Base-by-base conservation (phyloP, 2,113 vertebrate species). In the Sturnus vulgaris region DNA sequence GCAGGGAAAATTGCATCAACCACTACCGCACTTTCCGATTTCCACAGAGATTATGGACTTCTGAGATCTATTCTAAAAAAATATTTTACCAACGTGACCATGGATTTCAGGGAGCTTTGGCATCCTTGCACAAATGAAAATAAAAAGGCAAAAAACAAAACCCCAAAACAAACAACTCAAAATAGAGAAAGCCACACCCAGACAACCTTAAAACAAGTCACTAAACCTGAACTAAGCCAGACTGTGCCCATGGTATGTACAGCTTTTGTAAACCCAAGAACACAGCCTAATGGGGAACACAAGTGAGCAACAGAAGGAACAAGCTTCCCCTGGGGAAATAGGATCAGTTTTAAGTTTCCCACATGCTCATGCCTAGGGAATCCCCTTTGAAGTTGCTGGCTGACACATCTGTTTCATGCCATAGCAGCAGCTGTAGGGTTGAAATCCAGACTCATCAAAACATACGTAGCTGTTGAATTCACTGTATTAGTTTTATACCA, bases 311-410 rank as follows among this genome's bases (percentile, higher is more conserved):
- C 40, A 94, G 53, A 81, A 87, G 57, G 65, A 94, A 76, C 15
- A 35, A 60, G 35, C 52, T 77, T 39, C 44, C 87, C 31, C n/a
- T 19, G 53, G 28, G 81, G 49, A 91, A 81, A 31, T 1, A n/a
- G 2, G 28, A 90, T 37, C 78, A 79, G 35, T 37, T 87, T 79
- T 55, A 60, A 25, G 73, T 64, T 91, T 82, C 66, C 70, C 87
- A 82, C 49, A 17, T 6, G 49, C 49, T 79, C 37, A 3, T 27
- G 87, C 81, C 84, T 42, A 55, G 86, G 83, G 77, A 96, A 92
- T 89, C 84, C 94, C 91, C 89, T 93, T 12, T 71, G 80, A 93
- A 86, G 69, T 19, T 37, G 4, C 47, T 44, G 63, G 44, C 40
- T 56, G 35, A 60, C 3, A 9, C 77, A 88, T 77, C 64, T 82